A percentile compares a stretch with the other conserved stretches of the same genome.
These are phyloP conservation scores for Melanotaenia nigrans DNA, from an alignment of 2,797 vertebrate genomes.

Conservation along the genomic window DNA sequence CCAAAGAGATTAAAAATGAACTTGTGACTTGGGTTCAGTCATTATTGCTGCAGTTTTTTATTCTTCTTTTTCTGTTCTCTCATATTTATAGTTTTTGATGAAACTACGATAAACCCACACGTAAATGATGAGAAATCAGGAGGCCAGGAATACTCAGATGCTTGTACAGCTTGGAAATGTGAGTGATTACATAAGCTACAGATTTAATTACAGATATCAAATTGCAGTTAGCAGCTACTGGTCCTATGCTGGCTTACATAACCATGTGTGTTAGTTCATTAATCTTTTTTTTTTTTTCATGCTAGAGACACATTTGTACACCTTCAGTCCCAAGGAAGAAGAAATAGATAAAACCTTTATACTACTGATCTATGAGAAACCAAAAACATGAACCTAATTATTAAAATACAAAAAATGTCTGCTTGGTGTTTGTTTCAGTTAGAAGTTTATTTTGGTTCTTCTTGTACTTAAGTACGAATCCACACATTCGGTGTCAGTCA, in stretches of 20 bases:
- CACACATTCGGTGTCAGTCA: too few species aligned
- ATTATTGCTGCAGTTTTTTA: too few species aligned
- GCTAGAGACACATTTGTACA: slow-evolving; percentile 7
- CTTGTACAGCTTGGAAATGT: slow-evolving; percentile 55
- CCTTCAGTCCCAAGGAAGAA: slow-evolving; percentile 13
- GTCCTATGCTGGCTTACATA: slow-evolving; percentile 40
- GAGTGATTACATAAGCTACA: slow-evolving; percentile 48
- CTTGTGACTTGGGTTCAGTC: too few species aligned
- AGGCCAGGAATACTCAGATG: slow-evolving; percentile 30
- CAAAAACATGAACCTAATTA: background rate
- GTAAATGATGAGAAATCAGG: slow-evolving; percentile 40
- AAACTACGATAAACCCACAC: background rate
- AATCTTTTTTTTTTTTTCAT: slow-evolving; percentile 15
- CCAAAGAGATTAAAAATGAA: too few species aligned
- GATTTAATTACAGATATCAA: slow-evolving; percentile 70
- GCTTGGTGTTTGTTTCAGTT: background rate
- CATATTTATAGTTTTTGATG: background rate
- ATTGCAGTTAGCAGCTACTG: slow-evolving; percentile 51
- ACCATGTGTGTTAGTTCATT: slow-evolving; percentile 31
- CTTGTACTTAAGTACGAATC: slow-evolving; percentile 8
- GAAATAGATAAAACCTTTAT: background rate
- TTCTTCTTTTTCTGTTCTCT: too few species aligned
- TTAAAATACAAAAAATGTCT: slow-evolving; percentile 5
- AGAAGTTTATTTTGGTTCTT: background rate
- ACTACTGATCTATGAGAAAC: background rate